Conservation (phyloP, 2,113 vertebrate species). For the Pterocles gutturalis region DNA sequence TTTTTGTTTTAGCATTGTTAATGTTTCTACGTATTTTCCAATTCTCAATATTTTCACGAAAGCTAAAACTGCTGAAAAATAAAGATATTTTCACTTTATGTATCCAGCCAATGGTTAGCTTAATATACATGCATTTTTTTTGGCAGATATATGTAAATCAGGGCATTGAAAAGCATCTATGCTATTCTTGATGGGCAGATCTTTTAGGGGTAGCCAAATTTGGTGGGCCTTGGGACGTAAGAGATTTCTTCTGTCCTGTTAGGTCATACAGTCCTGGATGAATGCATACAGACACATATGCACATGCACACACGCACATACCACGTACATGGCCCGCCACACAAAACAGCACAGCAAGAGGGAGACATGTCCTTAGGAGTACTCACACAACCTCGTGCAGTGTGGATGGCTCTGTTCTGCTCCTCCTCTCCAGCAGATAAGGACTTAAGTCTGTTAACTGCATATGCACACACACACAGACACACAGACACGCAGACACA, state of each 20-base stretch:
- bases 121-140: not conserved
- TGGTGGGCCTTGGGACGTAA: not conserved
- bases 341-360: not conserved
- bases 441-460: not conserved
- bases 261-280: not conserved
- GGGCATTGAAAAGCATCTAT: not conserved
- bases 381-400: not conserved
- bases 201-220: not conserved
- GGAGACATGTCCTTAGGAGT: not conserved
- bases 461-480: too few relatives aligned
- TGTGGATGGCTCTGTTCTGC: not conserved
- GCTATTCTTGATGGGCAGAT: not conserved
- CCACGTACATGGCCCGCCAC: rapidly evolving
- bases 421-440: not conserved
- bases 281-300: not conserved
- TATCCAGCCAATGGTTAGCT: not conserved
- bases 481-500: not conserved
- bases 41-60: not conserved
- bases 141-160: not conserved
- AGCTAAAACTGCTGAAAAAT: not conserved
- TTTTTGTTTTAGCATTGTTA: not conserved
- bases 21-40: not conserved
- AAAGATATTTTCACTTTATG: not conserved
- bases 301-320: too few relatives aligned
- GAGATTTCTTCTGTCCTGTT: not conserved